Conservation (phyloP, 2,888 invertebrate species). For the Hirtodrosophila trivittata region DNA sequence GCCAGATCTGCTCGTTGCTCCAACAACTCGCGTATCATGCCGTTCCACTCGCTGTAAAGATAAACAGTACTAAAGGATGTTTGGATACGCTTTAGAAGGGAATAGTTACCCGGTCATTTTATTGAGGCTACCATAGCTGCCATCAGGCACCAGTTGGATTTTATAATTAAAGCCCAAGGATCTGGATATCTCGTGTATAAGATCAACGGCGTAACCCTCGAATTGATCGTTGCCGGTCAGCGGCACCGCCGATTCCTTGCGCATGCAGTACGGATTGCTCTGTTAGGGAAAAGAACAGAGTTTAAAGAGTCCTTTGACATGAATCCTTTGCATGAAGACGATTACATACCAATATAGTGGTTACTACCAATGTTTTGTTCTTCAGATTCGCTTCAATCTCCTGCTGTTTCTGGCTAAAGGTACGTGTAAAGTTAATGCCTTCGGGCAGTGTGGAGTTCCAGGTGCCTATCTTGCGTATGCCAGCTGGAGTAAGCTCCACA, state of each 20-base stretch:
- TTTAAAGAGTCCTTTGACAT: neutral
- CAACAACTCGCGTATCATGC: slow-evolving; percentile 93
- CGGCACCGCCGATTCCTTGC: slow-evolving; percentile 93
- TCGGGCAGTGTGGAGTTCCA: slow-evolving; percentile 92
- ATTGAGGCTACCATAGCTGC: slow-evolving; percentile 92
- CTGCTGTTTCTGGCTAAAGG: slow-evolving; percentile 92
- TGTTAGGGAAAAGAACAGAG: slow-evolving; percentile 82
- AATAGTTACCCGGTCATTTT: slow-evolving; percentile 86
- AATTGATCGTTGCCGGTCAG: slow-evolving; percentile 95
- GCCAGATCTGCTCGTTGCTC: slow-evolving; percentile 97
- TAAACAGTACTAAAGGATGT: neutral
- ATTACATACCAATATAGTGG: slow-evolving; percentile 92
- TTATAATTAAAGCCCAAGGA: slow-evolving; percentile 94
- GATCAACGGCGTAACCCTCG: slow-evolving; percentile 97
- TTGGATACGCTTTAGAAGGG: neutral
- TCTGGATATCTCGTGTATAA: slow-evolving; percentile 95
- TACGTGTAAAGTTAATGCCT: slow-evolving; percentile 94
- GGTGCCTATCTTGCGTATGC: slow-evolving; percentile 92
- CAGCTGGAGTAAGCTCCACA: slow-evolving; percentile 93
- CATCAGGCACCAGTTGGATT: slow-evolving; percentile 93
- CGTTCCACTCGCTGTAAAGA: slow-evolving; percentile 92
- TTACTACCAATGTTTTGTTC: slow-evolving; percentile 95
- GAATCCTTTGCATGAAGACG: neutral
- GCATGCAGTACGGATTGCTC: slow-evolving; percentile 98
- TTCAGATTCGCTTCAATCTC: slow-evolving; percentile 95